Evolutionary conservation across 2,888 invertebrate species (phyloP).

Genomic region (Stramonita haemastoma): DNA sequence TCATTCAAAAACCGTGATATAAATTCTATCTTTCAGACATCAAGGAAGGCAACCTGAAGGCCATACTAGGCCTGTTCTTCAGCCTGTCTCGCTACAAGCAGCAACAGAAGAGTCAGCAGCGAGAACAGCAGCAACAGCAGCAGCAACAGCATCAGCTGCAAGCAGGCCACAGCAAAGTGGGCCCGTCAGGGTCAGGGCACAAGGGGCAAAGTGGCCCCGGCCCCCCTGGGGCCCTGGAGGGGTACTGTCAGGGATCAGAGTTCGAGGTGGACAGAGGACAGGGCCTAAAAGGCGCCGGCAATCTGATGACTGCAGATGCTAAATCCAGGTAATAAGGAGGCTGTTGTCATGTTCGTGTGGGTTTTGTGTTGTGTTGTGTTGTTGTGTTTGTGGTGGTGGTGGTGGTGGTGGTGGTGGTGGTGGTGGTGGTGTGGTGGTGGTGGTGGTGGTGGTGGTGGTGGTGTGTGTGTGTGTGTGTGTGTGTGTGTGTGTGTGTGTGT

Average conservation of each 20-base stretch:
- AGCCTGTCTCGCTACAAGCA: conserved; percentile 96
- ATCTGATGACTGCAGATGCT: neutral
- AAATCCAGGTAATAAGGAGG: neutral
- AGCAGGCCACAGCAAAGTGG: neutral
- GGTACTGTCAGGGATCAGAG: conserved; percentile 25
- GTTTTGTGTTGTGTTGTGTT: neutral
- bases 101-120: conserved; percentile 82
- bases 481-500: no score
- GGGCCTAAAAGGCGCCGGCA: conserved; percentile 19
- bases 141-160: conserved; percentile 33
- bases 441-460: no score
- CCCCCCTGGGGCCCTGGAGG: neutral
- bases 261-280: conserved; percentile 56
- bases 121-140: conserved; percentile 22
- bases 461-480: no score
- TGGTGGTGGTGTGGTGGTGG: no score
- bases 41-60: conserved; percentile 94
- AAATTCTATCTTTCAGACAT: conserved; percentile 83
- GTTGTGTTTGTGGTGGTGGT: neutral
- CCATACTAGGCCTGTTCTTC: conserved; percentile 95
- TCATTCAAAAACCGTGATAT: no score
- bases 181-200: neutral
- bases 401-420: no score
- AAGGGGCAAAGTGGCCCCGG: conserved; percentile 6
- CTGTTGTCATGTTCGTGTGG: neutral